These are phyloP conservation scores for Bradypodion pumilum DNA, from an alignment of 2,797 vertebrate genomes.

Conservation along the genomic window DNA sequence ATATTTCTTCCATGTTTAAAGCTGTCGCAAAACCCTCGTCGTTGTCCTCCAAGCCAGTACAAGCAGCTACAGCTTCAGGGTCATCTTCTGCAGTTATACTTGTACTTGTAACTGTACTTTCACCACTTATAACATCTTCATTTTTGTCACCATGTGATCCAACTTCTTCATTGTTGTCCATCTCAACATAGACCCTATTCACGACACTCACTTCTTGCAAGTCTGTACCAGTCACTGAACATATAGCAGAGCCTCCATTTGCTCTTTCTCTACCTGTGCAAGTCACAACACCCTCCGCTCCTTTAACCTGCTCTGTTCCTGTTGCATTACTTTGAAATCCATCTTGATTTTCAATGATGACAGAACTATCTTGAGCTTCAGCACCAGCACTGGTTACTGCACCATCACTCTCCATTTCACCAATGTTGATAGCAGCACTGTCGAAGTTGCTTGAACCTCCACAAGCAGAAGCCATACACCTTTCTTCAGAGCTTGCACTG, in stretches of 20 bases:
- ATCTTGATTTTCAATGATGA: constrained; percentile 55
- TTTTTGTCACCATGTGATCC: constrained; percentile 59
- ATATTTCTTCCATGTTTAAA: constrained; percentile 69
- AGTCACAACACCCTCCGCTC: constrained; percentile 73
- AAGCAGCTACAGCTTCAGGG: constrained; percentile 68
- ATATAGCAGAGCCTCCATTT: constrained; percentile 58
- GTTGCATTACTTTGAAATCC: constrained; percentile 49
- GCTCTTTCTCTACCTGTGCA: constrained; percentile 74
- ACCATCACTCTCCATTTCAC: constrained; percentile 75
- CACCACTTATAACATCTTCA: constrained; percentile 69
- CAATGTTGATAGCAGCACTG: constrained; percentile 60
- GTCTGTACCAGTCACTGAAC: constrained; percentile 66
- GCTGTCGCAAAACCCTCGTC: constrained; percentile 66
- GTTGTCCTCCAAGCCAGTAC: constrained; percentile 71
- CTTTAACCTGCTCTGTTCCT: constrained; percentile 62
- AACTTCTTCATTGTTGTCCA: constrained; percentile 9
- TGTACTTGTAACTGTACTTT: constrained; percentile 80
- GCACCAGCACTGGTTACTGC: constrained; percentile 80
- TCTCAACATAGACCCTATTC: constrained; percentile 50
- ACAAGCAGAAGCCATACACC: constrained; percentile 59
- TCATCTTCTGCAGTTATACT: constrained; percentile 79
- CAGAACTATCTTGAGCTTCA: constrained; percentile 66
- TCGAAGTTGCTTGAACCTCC: constrained; percentile 51
- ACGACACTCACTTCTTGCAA: constrained; percentile 61
- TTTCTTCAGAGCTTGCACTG: constrained; percentile 79